Percentiles rank a stretch among this genome's conserved stretches.
Evolutionary conservation across 2,797 vertebrate genomes (phyloP).

Genomic region (Distichodus sexfasciatus): DNA sequence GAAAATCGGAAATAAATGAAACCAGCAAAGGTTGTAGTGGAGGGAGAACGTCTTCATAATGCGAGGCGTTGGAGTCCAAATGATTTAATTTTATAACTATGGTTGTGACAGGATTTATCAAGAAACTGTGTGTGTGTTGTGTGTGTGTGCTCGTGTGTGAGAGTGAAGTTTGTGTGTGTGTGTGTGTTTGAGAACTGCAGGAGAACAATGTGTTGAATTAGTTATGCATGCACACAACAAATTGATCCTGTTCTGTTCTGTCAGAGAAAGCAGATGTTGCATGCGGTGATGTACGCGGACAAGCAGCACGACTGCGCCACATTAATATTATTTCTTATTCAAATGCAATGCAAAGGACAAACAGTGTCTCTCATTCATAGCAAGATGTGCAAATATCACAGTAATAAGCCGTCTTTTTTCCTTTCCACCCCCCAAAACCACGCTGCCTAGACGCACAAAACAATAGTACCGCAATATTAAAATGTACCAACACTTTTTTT

Average conservation of each 20-base stretch:
- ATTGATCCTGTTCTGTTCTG: conserved; percentile 57
- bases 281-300: conserved; percentile 50
- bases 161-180: conserved; percentile 24
- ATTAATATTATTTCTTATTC: conserved; percentile 61
- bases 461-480: no score
- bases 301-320: conserved; percentile 44
- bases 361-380: conserved; percentile 45
- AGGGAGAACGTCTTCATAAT: not conserved
- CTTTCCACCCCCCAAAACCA: conserved; percentile 8
- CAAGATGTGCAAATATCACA: conserved; percentile 43
- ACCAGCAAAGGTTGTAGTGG: not conserved
- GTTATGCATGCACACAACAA: conserved; percentile 60
- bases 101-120: conserved; percentile 27
- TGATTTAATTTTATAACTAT: conserved; percentile 15
- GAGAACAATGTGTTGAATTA: conserved; percentile 58
- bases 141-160: conserved; percentile 7
- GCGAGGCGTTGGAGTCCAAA: not conserved
- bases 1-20: not conserved
- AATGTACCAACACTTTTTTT: no score
- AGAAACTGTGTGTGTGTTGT: conserved; percentile 13
- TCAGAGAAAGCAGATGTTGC: conserved; percentile 60
- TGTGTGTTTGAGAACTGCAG: conserved; percentile 45
- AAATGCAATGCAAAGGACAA: conserved; percentile 57
- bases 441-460: no score
- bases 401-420: conserved; percentile 45